Evolutionary conservation across 2,113 vertebrate genomes (phyloP), one percentile per base, ranked within the genome.

Genomic region (Nasalis larvatus): DNA sequence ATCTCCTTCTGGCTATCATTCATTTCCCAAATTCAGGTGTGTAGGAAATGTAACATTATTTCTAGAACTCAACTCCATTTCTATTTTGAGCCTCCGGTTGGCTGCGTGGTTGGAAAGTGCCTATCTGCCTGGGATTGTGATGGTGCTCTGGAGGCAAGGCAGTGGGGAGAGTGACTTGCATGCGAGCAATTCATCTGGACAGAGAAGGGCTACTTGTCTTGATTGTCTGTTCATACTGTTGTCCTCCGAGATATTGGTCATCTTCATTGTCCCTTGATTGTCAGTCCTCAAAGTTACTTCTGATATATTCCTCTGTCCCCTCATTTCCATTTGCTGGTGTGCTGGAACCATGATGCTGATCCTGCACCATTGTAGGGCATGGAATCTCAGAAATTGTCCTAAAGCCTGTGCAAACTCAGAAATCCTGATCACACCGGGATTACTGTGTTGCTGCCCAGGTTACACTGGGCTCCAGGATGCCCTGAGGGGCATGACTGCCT

Each of bases 311-410:
- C 45, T 86, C 9, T 10, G 23, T 52, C 74, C 17, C 56, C 47
- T 80, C 10, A 47, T 13, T 47, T 40, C 78, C 83, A 23, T 47
- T 56, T 86, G 54, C 45, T 60, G 32, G 25, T 47, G 32, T 42
- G 18, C 25, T 54, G 45, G 11, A 40, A 78, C 37, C 13, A 4
- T 4, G 16, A 7, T 3, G 37, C 25, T 49, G 21, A 66, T 4
- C 13, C 25, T 8, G 10, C 35, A 56, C 12, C 12, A n/a, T 0
- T 9, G 11, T 20, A 30, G 18, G 66, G 54, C 8, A 0, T 16
- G 13, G 27, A 58, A 40, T 68, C 45, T 74, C 27, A 16, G 37
- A 54, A 16, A 4, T 78, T 71, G 16, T 18, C 40, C 32, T 47
- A 40, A 32, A 42, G 27, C 35, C 40, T 9, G 2, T 25, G 40